Evolutionary conservation across 2,888 invertebrate species (phyloP), one percentile per base, ranked within the genome.

Genomic region (Lepidochitona cinerea): DNA sequence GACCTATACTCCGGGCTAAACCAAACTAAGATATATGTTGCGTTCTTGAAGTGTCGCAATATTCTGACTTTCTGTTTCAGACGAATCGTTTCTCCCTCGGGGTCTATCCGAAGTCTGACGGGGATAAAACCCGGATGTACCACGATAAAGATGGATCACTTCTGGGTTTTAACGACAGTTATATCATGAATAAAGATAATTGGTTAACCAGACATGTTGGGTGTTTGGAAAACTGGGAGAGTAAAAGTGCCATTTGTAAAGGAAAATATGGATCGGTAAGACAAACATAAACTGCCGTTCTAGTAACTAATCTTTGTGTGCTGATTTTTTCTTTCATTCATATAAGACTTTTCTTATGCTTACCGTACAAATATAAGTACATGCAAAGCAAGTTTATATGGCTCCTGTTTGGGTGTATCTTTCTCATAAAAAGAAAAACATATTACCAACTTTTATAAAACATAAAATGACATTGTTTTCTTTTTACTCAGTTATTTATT

Each of bases 121-220:
- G 69, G 2, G 69, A 69, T 52, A 65, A 69, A 32, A 69, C 52
- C 12, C 23, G n/a, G 7, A 6, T 69, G n/a, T 3, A 53, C 18
- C 69, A 69, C 26, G 69, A 69, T 36, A 14, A 49, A 18, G 69
- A 69, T 29, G 69, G 69, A n/a, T 54, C 54, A 14, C 29, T 53
- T 18, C 26, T 36, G 4, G 69, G 69, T 6, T 67, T 35, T 32
- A 18, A 14, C 2, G 67, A 67, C 7, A 36, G 36, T 36, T 69
- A 69, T 32, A 36, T 69, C 69, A 18, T 69, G 9, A 41, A 36
- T 12, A 26, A 29, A 32, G 49, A 69, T 18, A 69, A 69, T 33
- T 32, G 33, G 29, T 52, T 69, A 12, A 41, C 52, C 3, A 29
- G 53, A 4, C 69, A 69, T 32, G 52, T 36, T 14, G 69, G 69